phyloP scores from a whole-genome alignment of 92 coral and sea anemone genomes.

The Bergia sp. region DNA sequence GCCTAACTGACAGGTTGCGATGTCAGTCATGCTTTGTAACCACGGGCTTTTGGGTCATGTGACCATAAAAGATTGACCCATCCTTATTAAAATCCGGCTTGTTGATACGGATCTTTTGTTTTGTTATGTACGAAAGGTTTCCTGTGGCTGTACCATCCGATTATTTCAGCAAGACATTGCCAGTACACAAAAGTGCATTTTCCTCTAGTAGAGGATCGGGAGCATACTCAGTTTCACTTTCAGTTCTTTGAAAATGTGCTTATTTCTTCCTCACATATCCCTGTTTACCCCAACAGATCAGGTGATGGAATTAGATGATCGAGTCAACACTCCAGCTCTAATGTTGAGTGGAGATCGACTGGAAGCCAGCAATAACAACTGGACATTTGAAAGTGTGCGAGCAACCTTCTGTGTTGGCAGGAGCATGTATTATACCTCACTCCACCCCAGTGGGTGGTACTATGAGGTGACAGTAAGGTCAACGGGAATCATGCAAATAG shows the following conservation, averaged over 20 bases:
- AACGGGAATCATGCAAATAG: slow-evolving; percentile 91
- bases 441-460: slow-evolving; percentile 96
- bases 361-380: slow-evolving; percentile 88
- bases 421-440: slow-evolving; percentile 58
- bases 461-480: slow-evolving; percentile 93
- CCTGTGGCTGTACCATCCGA: too few relatives aligned
- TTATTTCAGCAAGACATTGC: too few relatives aligned
- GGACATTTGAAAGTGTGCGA: slow-evolving; percentile 98
- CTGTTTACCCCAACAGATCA: slow-evolving; percentile 46
- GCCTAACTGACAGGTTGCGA: too few relatives aligned
- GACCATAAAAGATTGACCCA: too few relatives aligned
- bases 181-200: too few relatives aligned
- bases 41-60: too few relatives aligned
- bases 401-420: slow-evolving; percentile 90
- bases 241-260: not conserved
- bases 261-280: not conserved
- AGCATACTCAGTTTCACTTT: not conserved
- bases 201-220: too few relatives aligned
- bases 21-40: too few relatives aligned
- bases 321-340: slow-evolving; percentile 82
- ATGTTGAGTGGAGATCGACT: slow-evolving; percentile 88
- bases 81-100: too few relatives aligned
- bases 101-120: too few relatives aligned
- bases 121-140: too few relatives aligned
- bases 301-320: slow-evolving; percentile 77